A percentile compares a stretch with the other conserved stretches of the same genome.
These are phyloP conservation scores for Protobothrops mucrosquamatus DNA, from an alignment of 2,113 vertebrate genomes.

Conservation along the genomic window DNA sequence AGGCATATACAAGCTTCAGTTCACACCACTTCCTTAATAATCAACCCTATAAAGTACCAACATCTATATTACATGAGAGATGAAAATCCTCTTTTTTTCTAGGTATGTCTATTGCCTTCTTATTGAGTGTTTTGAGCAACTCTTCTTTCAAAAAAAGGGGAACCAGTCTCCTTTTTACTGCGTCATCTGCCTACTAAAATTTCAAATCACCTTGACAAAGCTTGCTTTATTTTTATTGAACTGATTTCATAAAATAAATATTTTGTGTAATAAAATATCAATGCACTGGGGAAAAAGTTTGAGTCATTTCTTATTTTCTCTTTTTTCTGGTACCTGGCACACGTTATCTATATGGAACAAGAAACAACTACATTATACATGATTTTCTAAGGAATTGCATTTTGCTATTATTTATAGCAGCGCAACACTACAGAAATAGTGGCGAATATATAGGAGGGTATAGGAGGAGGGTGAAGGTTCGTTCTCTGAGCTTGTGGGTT, in stretches of 20 bases:
- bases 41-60: not conserved
- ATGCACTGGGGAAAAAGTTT: not conserved
- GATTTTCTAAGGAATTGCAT: not conserved
- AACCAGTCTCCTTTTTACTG: not conserved
- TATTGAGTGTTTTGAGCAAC: not conserved
- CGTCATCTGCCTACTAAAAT: not conserved
- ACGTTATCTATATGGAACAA: not conserved
- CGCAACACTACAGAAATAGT: not conserved
- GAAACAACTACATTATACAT: not conserved
- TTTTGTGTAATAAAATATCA: not conserved
- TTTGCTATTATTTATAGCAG: not conserved
- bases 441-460: too few relatives aligned
- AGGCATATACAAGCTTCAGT: not conserved
- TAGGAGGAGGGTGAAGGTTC: too few relatives aligned
- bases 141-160: not conserved
- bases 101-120: not conserved
- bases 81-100: not conserved
- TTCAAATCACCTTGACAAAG: not conserved
- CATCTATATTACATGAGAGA: not conserved
- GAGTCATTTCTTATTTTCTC: not conserved
- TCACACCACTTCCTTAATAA: not conserved
- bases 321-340: accelerated
- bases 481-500: too few relatives aligned
- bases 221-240: not conserved
- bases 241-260: not conserved